Percentiles rank a stretch among this genome's conserved stretches.
Evolutionary conservation across 2,888 invertebrate genomes (phyloP).

Genomic region (Andrena trimmerana): DNA sequence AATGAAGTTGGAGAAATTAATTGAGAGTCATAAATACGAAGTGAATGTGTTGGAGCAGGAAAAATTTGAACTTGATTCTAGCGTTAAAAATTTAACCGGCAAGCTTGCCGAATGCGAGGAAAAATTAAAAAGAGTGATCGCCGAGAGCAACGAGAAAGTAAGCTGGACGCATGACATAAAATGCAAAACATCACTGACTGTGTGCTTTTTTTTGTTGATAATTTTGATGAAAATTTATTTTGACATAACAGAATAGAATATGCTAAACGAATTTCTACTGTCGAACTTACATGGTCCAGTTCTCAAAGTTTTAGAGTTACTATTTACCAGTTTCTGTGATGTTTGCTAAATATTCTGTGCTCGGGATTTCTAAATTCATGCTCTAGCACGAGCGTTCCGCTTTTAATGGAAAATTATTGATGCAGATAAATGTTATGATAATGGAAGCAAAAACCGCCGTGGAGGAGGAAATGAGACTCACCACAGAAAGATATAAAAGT

Average conservation of each 20-base stretch:
- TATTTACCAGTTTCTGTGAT: conserved; percentile 51
- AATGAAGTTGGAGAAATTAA: conserved; percentile 51
- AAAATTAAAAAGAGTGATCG: conserved; percentile 77
- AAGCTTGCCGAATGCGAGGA: conserved; percentile 76
- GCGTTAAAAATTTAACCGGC: conserved; percentile 51
- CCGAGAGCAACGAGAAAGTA: conserved; percentile 81
- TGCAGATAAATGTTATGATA: conserved; percentile 76
- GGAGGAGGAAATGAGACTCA: conserved; percentile 77
- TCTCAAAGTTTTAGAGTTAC: conserved; percentile 7
- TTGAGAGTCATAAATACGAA: conserved; percentile 49
- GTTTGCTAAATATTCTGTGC: conserved; percentile 48
- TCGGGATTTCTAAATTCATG: not conserved
- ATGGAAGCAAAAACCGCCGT: conserved; percentile 74
- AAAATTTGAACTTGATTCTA: conserved; percentile 54
- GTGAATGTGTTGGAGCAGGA: conserved; percentile 66
- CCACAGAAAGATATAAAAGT: conserved; percentile 74
- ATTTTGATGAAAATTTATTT: conserved; percentile 14
- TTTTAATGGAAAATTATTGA: not conserved
- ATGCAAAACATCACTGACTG: conserved; percentile 60
- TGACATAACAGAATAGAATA: not conserved
- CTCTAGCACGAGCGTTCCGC: not conserved
- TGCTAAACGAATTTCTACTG: conserved; percentile 17
- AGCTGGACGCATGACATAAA: conserved; percentile 60
- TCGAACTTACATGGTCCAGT: not conserved
- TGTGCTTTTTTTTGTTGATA: conserved; percentile 19